A percentile compares a stretch with the other conserved stretches of the same genome.
Evolutionary conservation across 2,797 vertebrate genomes (phyloP).

Genomic region (Sebastes iracundus): DNA sequence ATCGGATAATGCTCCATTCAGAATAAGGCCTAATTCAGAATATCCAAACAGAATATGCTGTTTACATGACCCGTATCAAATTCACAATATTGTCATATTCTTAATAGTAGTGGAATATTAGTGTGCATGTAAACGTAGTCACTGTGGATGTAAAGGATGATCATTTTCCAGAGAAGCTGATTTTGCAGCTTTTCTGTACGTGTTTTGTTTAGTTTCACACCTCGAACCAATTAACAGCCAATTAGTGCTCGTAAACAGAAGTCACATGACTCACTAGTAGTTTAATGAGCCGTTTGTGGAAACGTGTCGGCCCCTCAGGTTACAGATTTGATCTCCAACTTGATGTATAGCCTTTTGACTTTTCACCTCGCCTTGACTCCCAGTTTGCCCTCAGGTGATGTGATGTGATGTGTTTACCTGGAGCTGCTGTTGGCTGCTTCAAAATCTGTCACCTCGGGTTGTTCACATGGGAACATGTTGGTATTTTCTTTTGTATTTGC

Average conservation of each 20-base stretch:
- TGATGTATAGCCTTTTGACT: neutral
- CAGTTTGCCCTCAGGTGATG: neutral
- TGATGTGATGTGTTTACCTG: neutral
- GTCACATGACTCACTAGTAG: neutral
- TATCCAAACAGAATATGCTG: neutral
- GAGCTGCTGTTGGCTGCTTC: neutral
- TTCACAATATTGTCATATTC: no score
- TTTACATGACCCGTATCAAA: no score
- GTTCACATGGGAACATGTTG: neutral
- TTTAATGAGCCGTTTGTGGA: neutral
- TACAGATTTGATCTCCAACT: neutral
- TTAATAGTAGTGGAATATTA: neutral
- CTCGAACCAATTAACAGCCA: neutral
- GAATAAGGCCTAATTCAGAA: neutral
- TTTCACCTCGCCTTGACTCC: neutral
- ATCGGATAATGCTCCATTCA: neutral
- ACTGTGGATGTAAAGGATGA: neutral
- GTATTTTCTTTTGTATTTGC: neutral
- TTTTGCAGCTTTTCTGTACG: neutral
- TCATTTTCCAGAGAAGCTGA: neutral
- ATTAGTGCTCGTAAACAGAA: neutral
- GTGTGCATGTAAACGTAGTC: neutral
- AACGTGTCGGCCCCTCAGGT: neutral
- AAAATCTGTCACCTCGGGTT: neutral
- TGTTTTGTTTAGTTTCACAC: neutral